phyloP scores from a whole-genome alignment of 2,888 invertebrate species.

The Pterobdella sp. region DNA sequence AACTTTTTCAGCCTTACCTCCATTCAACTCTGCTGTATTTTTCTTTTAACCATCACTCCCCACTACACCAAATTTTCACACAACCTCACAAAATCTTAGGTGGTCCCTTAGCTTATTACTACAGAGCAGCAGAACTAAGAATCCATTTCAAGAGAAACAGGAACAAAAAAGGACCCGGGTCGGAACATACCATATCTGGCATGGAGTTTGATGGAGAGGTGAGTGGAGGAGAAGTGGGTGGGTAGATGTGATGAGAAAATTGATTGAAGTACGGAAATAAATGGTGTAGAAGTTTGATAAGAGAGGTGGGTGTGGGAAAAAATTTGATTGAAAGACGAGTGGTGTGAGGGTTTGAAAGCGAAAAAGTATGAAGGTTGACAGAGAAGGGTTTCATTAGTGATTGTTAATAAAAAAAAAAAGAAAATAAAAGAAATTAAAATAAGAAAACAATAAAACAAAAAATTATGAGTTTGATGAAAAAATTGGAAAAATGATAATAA shows the following conservation, averaged over 20 bases:
- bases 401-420: neutral
- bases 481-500: neutral
- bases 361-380: neutral
- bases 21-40: neutral
- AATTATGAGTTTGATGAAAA: neutral
- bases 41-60: neutral
- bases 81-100: constrained; percentile 61
- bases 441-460: neutral
- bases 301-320: neutral
- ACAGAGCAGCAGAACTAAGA: constrained; percentile 88
- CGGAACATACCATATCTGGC: constrained; percentile 92
- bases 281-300: neutral
- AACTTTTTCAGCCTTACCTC: neutral
- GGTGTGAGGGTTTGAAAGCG: neutral
- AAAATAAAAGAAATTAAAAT: neutral
- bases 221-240: neutral
- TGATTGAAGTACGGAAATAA: neutral
- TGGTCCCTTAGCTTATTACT: constrained; percentile 88
- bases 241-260: neutral
- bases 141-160: constrained; percentile 48
- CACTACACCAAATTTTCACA: neutral
- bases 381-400: neutral
- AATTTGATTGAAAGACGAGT: neutral
- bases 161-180: constrained; percentile 78
- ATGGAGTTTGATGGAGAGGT: constrained; percentile 96